Base-by-base conservation (phyloP, 1,140 invertebrate genomes). In the Lepidurus arcticus region DNA sequence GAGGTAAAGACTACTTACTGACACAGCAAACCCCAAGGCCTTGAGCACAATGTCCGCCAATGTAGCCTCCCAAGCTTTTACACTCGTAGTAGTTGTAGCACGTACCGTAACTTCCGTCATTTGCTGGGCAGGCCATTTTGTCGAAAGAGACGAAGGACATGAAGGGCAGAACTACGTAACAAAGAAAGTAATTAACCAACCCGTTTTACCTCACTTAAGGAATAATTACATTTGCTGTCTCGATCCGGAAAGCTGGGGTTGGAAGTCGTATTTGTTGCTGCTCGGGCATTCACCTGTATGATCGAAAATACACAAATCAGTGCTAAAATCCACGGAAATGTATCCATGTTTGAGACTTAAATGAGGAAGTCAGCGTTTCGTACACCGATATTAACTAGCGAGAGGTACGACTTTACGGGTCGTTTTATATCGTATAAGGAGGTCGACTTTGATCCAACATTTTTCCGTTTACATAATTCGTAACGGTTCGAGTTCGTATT, bases 1-100 rank as follows among this genome's bases (percentile, higher is more conserved):
- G 34, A 74, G 10, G 13, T 53, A 73, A 76, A 53, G 1, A n/a
- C 75, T 13, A 86, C 90, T 89, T 85, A 92, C 92, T 91, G 16
- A 92, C 85, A 82, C 92, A 93, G 82, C 92, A 93, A 13, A 91
- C 87, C 5, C 91, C 91, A 81, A 89, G 92, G 26, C 92, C 92
- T 76, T 89, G 90, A 1, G 92, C 92, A 82, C 93, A 95, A 75
- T 90, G 86, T 16, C 93, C 93, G 80, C 89, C 91, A 3, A 89
- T 86, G 0, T 89, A 86, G n/a, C 93, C 93, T 13, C 91, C 90
- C 43, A 90, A 85, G 16, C 88, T 83, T 1, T 76, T 53, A 81
- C 93, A 94, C 82, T 93, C 91, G 11, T 88, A 84, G 13, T 42
- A 21, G 1, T 90, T 88, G 81, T 92, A 86, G 80, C 92, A 94